Conservation (phyloP, 2,888 invertebrate species). For the Aricia artaxerxes region DNA sequence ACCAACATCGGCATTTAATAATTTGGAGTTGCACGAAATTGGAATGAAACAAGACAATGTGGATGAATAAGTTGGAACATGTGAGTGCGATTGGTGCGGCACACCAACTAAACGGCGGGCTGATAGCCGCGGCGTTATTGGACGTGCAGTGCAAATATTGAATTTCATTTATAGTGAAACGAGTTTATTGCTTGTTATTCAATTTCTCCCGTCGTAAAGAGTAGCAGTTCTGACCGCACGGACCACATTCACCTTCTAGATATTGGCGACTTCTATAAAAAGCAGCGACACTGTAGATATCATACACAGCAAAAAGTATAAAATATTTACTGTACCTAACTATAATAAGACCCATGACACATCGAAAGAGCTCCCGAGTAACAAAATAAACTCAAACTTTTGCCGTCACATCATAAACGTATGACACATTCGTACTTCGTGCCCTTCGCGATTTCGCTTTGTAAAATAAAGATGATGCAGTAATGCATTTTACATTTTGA, state of each 20-base stretch:
- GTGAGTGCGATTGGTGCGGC: constrained; percentile 38
- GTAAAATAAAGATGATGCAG: constrained; percentile 73
- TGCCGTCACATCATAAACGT: not conserved
- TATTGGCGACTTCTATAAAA: constrained; percentile 29
- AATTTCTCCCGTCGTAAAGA: constrained; percentile 39
- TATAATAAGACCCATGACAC: not conserved
- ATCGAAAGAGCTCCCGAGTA: not conserved
- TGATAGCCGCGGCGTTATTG: constrained; percentile 43
- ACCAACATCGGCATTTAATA: not conserved
- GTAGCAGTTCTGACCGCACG: constrained; percentile 34
- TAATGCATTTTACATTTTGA: constrained; percentile 78
- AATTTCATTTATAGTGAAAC: constrained; percentile 48
- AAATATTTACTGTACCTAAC: too few relatives aligned
- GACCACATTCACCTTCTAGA: constrained; percentile 28
- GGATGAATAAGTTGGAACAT: constrained; percentile 15
- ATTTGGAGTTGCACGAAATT: not conserved
- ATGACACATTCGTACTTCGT: constrained; percentile 11
- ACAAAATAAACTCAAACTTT: not conserved
- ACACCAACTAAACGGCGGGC: constrained; percentile 43
- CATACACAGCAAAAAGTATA: too few relatives aligned
- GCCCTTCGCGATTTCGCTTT: constrained; percentile 39
- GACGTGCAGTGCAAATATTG: constrained; percentile 48
- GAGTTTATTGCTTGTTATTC: constrained; percentile 46
- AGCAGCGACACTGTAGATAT: not conserved
- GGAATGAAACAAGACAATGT: constrained; percentile 2